Evolutionary conservation across 1,140 invertebrate genomes (phyloP), one percentile per base, ranked within the genome.

Genomic region (Solenopsis invicta): DNA sequence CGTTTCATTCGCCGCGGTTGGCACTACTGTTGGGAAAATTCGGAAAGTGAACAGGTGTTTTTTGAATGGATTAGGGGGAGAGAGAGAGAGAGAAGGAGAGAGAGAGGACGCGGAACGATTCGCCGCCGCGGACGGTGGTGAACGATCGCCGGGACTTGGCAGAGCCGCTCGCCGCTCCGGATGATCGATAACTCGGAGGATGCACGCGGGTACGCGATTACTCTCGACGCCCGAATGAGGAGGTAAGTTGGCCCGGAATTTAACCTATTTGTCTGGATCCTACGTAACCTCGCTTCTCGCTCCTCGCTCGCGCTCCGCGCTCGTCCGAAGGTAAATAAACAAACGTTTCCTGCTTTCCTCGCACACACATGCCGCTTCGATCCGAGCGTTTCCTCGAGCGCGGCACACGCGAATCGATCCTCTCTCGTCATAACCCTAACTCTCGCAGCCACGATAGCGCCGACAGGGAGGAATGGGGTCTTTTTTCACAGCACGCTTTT

Each of bases 41-140:
- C 93, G 93, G 94, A 94, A 94, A 95, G 94, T 95, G 95, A 96
- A 96, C 96, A 96, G 96, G 96, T 96, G 96, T 97, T 96, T 96
- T 96, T 96, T 95, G 95, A 96, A 96, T 95, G 95, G 94, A 95
- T 95, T 94, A 94, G 92, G 91, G 41, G 0, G 64, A 45, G 64
- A 66, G 62, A n/a, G 1, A 12, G 41, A 16, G 37, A 21, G 21
- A 21, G 41, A 16, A n/a, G 13, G 21, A 21, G 64, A 21, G 37
- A 45, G 66, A 48, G 87, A 91, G 87, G 87, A 90, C 86, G 90
- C 88, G 87, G 75, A 89, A 78, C 72, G 84, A 85, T 87, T 88
- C 66, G 66, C 18, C 67, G 62, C 18, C 67, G 56, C 72, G 87
- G 82, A 90, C 86, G 61, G 82, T 88, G 89, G 82, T 86, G 90